Conservation (phyloP, 2,113 vertebrate genomes). For the Mormyrus lacerda region DNA sequence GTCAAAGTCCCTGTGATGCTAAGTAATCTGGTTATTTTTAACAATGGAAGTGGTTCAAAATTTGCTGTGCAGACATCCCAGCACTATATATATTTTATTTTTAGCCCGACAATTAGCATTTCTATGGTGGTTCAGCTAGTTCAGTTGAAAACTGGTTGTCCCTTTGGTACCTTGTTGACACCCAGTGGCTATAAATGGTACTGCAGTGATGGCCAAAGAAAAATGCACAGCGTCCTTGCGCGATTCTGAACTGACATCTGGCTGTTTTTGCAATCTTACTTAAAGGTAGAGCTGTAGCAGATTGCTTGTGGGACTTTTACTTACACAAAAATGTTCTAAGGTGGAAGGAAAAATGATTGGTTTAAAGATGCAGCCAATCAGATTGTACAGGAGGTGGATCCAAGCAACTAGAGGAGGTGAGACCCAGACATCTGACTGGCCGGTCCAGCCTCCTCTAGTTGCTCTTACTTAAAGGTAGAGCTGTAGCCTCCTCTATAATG, state of each 20-base stretch:
- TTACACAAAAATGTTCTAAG: no score
- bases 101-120: not conserved
- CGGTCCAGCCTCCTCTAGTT: no score
- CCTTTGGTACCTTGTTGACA: not conserved
- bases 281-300: not conserved
- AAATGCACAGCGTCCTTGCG: not conserved
- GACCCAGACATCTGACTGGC: no score
- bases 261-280: not conserved
- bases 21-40: not conserved
- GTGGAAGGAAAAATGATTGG: no score
- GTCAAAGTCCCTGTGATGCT: not conserved
- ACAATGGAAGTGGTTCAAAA: not conserved
- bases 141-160: not conserved
- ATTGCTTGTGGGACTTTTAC: no score
- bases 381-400: no score
- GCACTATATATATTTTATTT: not conserved
- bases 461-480: no score
- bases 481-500: no score
- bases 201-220: not conserved
- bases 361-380: no score
- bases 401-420: no score
- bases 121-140: not conserved
- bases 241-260: not conserved
- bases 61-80: not conserved
- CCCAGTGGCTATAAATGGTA: not conserved